These are phyloP conservation scores for Grallaria varia DNA, from an alignment of 2,113 vertebrate genomes.

Conservation along the genomic window DNA sequence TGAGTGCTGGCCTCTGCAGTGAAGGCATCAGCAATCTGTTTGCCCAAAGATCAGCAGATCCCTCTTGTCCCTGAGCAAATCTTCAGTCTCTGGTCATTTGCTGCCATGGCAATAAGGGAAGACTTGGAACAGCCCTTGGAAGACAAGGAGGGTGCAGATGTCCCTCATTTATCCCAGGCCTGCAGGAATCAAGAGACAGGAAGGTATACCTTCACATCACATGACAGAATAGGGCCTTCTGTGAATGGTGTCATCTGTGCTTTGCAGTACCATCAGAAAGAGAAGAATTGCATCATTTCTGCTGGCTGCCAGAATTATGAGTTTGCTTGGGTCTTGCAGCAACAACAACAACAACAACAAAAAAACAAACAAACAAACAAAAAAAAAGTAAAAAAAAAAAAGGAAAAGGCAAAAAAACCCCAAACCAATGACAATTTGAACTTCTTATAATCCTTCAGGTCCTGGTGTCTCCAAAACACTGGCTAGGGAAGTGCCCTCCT, in stretches of 20 bases:
- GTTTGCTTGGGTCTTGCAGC: not conserved
- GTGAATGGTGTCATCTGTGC: not conserved
- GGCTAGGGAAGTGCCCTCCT: not conserved
- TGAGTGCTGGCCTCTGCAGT: not conserved
- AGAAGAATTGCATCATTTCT: not conserved
- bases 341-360: too few relatives aligned
- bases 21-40: not conserved
- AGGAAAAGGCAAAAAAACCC: rapidly evolving
- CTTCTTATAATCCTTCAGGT: constrained; percentile 17
- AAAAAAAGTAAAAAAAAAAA: not conserved
- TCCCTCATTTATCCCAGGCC: not conserved
- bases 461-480: not conserved
- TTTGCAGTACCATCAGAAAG: not conserved
- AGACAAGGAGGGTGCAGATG: not conserved
- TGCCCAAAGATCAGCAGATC: not conserved
- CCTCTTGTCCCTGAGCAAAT: not conserved
- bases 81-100: not conserved
- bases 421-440: not conserved
- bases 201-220: not conserved
- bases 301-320: not conserved
- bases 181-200: not conserved
- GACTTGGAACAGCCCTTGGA: not conserved
- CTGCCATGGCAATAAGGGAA: not conserved
- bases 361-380: too few relatives aligned
- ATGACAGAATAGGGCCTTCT: not conserved